A percentile compares a stretch with the other conserved stretches of the same genome.
Evolutionary conservation across 2,113 vertebrate species (phyloP).

Genomic region (Centropristis striata): DNA sequence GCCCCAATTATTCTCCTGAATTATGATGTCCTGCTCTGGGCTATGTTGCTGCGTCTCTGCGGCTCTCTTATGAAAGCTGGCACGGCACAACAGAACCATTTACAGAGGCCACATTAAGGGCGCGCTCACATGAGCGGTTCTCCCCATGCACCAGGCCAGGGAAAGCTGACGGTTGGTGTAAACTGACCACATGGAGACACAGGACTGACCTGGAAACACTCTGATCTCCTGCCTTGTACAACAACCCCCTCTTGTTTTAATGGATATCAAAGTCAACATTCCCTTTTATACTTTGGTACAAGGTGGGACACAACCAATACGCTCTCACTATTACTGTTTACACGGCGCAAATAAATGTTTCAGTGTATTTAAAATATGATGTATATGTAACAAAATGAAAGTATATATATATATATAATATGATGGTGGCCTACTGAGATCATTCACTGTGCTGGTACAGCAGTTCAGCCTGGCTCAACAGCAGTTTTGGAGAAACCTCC

Average conservation of each 20-base stretch:
- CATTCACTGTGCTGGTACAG: too few species aligned
- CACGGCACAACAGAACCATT: slow-evolving; percentile 67
- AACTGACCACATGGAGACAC: slow-evolving; percentile 11
- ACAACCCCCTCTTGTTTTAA: background rate
- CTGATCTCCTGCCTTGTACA: background rate
- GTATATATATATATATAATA: too few species aligned
- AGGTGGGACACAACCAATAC: background rate
- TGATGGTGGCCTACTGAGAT: too few species aligned
- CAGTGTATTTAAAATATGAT: background rate
- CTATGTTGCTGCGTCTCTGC: slow-evolving; percentile 55
- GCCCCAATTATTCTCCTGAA: slow-evolving; percentile 85
- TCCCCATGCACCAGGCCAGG: slow-evolving; percentile 32
- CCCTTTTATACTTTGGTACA: background rate
- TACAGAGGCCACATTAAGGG: slow-evolving; percentile 71
- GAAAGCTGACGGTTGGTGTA: slow-evolving; percentile 21
- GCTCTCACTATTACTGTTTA: background rate
- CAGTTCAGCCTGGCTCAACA: too few species aligned
- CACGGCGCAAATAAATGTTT: too few species aligned
- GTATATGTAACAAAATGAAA: too few species aligned
- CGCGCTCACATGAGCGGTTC: slow-evolving; percentile 44
- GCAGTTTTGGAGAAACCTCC: too few species aligned
- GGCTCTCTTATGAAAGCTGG: slow-evolving; percentile 73
- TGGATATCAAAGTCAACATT: background rate
- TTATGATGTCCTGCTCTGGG: slow-evolving; percentile 77
- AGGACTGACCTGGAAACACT: slow-evolving; percentile 22